Base-by-base conservation (phyloP, 2,888 invertebrate genomes). In the Tipula lateralis region DNA sequence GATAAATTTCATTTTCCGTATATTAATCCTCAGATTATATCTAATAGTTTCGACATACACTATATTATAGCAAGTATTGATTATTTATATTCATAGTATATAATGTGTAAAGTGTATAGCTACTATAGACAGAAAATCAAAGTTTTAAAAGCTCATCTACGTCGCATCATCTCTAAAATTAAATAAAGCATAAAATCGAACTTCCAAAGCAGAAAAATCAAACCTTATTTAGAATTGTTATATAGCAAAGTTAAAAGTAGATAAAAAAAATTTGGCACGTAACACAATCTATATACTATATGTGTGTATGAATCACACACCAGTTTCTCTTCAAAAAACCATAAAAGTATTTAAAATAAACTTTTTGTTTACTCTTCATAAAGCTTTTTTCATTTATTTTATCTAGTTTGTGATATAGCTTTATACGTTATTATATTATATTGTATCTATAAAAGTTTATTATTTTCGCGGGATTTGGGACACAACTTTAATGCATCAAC, bases 271-370 rank as follows among this genome's bases (percentile, higher is more conserved):
- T 44, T 50, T 50, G 44, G 44, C 44, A 50, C 44, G 44, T 50
- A 50, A 7, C 44, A 50, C 16, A 34, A 34, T 34, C 6, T n/a
- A n/a, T n/a, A n/a, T n/a, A n/a, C n/a, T n/a, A n/a, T n/a, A n/a
- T n/a, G n/a, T n/a, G n/a, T 50, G 5, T 50, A 50, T 16, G 44
- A 50, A 50, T 50, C 44, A 50, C 44, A 50, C 7, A 50, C 44
- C 19, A 16, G 4, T 50, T 50, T 50, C 44, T 16, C 44, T 50
- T 50, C 44, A 50, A 16, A 50, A 16, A 50, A 50, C 44, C 44
- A 50, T 50, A 50, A 50, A 50, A 50, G 44, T 50, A 50, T 50
- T 50, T 50, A 50, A 50, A 50, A 50, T 50, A 50, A 50, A 50
- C 44, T 50, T 50, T 50, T 50, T 50, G 16, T 50, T 50, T 50